phyloP scores from a whole-genome alignment of 2,888 invertebrate species.

The Cryptophagus acutangulus region DNA sequence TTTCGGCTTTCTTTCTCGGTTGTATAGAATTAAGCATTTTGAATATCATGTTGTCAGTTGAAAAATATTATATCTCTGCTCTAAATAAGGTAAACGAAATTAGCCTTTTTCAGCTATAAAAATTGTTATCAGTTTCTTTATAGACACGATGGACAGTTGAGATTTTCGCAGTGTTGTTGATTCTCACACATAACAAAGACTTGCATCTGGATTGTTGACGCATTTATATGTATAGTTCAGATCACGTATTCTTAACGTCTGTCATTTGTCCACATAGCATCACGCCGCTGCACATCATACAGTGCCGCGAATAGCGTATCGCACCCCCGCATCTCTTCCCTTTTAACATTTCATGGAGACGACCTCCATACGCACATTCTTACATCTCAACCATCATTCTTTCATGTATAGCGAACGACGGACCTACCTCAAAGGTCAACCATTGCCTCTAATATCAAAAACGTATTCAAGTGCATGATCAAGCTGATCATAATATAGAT shows the following conservation, averaged over 20 bases:
- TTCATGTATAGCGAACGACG: no score
- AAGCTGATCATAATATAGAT: no score
- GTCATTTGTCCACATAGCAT: slow-evolving; percentile 47
- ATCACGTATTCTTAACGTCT: slow-evolving; percentile 45
- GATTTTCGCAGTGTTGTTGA: slow-evolving; percentile 35
- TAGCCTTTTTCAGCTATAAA: slow-evolving; percentile 29
- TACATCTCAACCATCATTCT: slow-evolving; percentile 30
- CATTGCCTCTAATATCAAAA: no score
- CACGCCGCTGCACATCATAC: slow-evolving; percentile 43
- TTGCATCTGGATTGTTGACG: slow-evolving; percentile 33
- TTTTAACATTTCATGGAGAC: slow-evolving; percentile 19
- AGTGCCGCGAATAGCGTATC: slow-evolving; percentile 42
- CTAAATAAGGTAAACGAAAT: slow-evolving; percentile 28
- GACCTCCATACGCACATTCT: slow-evolving; percentile 35
- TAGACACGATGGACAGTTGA: slow-evolving; percentile 29
- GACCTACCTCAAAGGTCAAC: no score
- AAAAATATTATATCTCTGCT: no score
- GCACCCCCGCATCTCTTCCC: slow-evolving; percentile 42
- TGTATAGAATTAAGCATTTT: no score
- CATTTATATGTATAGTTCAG: slow-evolving; percentile 41
- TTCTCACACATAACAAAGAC: slow-evolving; percentile 42
- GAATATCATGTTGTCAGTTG: no score
- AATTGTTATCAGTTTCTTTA: slow-evolving; percentile 29
- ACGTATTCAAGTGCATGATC: no score
- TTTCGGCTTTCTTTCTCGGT: no score